phyloP scores from a whole-genome alignment of 1,140 invertebrate genomes.

The Drosophila hydei region DNA sequence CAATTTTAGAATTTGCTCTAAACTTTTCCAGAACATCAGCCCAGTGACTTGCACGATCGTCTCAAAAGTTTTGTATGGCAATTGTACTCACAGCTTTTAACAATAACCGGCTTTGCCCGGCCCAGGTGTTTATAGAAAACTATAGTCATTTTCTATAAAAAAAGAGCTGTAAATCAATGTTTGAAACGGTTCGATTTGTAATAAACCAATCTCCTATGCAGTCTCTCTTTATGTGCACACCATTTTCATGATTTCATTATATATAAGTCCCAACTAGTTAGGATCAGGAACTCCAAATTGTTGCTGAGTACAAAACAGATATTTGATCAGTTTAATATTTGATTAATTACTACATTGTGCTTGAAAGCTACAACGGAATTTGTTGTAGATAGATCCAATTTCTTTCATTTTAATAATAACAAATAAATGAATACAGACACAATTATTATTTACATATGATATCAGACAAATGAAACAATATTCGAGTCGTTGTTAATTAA shows the following conservation, averaged over 20 bases:
- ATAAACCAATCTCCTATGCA: too few species aligned
- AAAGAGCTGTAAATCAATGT: too few species aligned
- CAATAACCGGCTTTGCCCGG: not conserved
- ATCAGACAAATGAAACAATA: not conserved
- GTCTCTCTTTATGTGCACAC: too few species aligned
- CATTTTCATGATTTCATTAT: too few species aligned
- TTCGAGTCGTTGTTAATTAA: not conserved
- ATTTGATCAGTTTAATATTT: too few species aligned
- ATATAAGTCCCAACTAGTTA: too few species aligned
- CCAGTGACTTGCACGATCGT: not conserved
- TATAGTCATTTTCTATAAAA: too few species aligned
- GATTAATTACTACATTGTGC: too few species aligned
- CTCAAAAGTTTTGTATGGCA: not conserved
- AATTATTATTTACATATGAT: not conserved
- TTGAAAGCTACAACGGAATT: too few species aligned
- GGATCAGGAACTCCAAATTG: too few species aligned
- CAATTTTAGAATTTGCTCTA: conserved; percentile 15
- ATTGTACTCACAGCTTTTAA: not conserved
- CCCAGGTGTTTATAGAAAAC: not conserved
- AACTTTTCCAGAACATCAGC: conserved; percentile 25
- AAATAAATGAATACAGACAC: not conserved
- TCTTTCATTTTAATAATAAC: not conserved
- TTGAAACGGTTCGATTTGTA: too few species aligned
- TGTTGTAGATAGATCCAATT: not conserved
- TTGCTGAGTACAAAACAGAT: too few species aligned